Evolutionary conservation across 2,888 invertebrate genomes (phyloP).

Genomic region (Drosophila incognita): DNA sequence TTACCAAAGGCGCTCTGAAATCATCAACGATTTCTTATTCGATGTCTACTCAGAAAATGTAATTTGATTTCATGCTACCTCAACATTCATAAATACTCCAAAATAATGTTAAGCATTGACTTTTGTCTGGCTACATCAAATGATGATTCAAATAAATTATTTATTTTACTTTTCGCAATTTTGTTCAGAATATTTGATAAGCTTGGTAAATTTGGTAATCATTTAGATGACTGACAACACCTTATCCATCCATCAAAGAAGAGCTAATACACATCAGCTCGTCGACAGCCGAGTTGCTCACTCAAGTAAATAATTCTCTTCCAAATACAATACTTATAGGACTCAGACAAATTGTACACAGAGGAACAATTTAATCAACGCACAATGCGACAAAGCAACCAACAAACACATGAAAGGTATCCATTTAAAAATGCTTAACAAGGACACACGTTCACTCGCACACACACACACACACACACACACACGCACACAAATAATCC

Average conservation of each 20-base stretch:
- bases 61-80: not conserved
- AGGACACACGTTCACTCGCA: constrained; percentile 29
- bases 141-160: not conserved
- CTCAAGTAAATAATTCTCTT: constrained; percentile 61
- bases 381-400: constrained; percentile 57
- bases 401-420: constrained; percentile 49
- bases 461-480: not conserved
- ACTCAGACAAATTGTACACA: constrained; percentile 34
- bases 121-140: not conserved
- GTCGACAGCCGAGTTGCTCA: constrained; percentile 37
- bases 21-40: not conserved
- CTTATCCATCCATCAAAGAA: constrained; percentile 56
- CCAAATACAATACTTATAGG: constrained; percentile 42
- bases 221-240: constrained; percentile 25
- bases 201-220: constrained; percentile 26
- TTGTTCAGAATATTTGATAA: constrained; percentile 32
- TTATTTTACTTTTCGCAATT: constrained; percentile 3
- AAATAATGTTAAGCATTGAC: not conserved
- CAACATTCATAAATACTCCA: not conserved
- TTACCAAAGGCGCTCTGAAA: not conserved
- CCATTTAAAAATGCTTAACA: constrained; percentile 77
- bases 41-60: not conserved
- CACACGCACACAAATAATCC: not conserved
- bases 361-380: constrained; percentile 75
- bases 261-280: constrained; percentile 36